Base-by-base conservation (phyloP, 2,113 vertebrate genomes). In the Siphamia tubifer region DNA sequence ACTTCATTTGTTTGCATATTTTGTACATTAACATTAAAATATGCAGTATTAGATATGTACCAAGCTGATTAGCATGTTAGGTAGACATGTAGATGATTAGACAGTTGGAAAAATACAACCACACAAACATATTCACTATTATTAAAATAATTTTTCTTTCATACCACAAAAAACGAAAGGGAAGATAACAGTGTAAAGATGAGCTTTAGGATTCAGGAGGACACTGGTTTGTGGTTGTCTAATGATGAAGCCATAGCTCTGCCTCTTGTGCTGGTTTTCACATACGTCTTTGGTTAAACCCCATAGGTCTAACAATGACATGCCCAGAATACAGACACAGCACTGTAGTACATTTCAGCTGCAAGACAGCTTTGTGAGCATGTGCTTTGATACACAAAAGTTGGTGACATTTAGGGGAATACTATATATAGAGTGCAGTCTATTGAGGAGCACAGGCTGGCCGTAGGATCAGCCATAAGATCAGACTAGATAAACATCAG, bases 401-500 rank as follows among this genome's bases (percentile, higher is more conserved):
- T 56, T 28, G 0, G 4, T 85, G 84, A 82, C 79, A 85, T 84
- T 87, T 64, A 65, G 51, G 16, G n/a, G 27, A 64, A 42, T n/a
- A 40, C 75, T 79, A 65, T 68, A 72, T 51, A 56, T 63, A 60
- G 61, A 53, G 54, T 38, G 55, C 40, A 70, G 65, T 68, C 54
- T 31, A 57, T 76, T 74, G 61, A 82, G 47, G 38, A 70, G 43
- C 43, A 34, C 6, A 38, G 39, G 35, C 53, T 77, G 43, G 40
- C 51, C 6, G 9, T 49, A 63, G 75, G 76, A 80, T 82, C 71
- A 81, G 71, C 23, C 27, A 52, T 42, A 34, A 78, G 60, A 74
- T 81, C 79, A 77, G 66, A 67, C 39, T 62, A 63, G 81, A 85
- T 80, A 83, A 85, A 69, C 67, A 70, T 83, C 71, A 77, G 56